Percentiles rank a stretch among this genome's conserved stretches.
phyloP scores from a whole-genome alignment of 1,140 invertebrate genomes.

The Orius insidiosus region DNA sequence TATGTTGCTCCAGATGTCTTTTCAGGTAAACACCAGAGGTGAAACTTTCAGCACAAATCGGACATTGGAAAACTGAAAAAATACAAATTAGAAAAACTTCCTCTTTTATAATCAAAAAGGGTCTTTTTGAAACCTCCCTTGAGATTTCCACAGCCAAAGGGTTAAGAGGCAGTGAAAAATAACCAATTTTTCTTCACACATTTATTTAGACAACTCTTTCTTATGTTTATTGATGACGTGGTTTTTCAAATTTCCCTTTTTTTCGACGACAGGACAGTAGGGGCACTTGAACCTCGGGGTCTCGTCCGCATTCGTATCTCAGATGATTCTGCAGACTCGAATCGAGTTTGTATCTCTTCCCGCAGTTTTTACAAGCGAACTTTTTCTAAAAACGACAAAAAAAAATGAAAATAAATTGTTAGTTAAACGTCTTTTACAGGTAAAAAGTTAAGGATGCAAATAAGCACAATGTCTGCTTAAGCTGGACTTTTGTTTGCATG shows the following conservation, averaged over 20 bases:
- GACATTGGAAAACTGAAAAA: no score
- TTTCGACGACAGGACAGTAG: constrained; percentile 3
- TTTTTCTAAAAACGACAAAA: neutral
- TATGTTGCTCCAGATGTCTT: neutral
- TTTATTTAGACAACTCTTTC: neutral
- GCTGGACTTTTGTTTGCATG: constrained; percentile 28
- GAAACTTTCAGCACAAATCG: no score
- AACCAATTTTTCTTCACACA: neutral
- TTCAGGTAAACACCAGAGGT: no score
- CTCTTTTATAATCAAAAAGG: no score
- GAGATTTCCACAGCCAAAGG: neutral
- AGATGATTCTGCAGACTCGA: constrained; percentile 9
- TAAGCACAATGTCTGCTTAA: constrained; percentile 21
- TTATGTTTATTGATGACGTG: constrained; percentile 2
- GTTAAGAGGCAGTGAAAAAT: neutral
- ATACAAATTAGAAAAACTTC: no score
- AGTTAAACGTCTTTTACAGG: neutral
- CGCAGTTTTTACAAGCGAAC: neutral
- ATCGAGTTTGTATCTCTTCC: constrained; percentile 9
- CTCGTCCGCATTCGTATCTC: constrained; percentile 16
- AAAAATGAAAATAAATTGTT: neutral
- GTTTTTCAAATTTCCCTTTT: neutral
- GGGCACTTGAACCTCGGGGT: constrained; percentile 9
- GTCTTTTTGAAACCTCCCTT: no score
- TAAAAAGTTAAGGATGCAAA: neutral